Evolutionary conservation across 2,797 vertebrate genomes (phyloP).

Genomic region (Smutsia gigantea): DNA sequence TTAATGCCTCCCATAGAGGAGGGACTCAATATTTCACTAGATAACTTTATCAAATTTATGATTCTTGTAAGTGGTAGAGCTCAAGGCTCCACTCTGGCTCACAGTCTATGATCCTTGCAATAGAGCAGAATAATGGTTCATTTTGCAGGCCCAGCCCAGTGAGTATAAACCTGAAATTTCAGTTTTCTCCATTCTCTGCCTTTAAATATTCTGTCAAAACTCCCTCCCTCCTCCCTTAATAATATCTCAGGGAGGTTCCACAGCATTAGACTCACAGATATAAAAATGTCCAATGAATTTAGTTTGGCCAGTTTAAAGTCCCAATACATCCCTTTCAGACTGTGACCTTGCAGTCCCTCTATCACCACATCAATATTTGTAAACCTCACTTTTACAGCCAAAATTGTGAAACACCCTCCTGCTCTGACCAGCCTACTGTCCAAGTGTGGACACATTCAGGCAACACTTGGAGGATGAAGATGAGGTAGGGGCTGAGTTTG

Average conservation of each 20-base stretch:
- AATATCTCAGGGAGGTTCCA: neutral
- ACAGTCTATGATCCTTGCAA: neutral
- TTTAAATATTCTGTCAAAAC: slow-evolving; percentile 55
- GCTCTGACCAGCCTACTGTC: neutral
- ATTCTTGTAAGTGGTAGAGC: neutral
- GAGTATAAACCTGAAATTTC: neutral
- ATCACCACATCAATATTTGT: neutral
- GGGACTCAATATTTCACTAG: neutral
- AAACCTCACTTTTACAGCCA: neutral
- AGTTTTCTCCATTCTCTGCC: neutral
- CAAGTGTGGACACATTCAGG: neutral
- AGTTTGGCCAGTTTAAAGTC: neutral
- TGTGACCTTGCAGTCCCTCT: neutral
- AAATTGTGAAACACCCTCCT: neutral
- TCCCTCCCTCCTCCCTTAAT: neutral
- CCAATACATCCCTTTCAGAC: neutral
- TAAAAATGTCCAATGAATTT: slow-evolving; percentile 51
- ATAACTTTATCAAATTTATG: slow-evolving; percentile 40
- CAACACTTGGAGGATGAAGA: neutral
- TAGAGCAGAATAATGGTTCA: neutral
- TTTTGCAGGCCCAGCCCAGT: neutral
- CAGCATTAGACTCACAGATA: neutral
- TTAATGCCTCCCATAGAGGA: neutral
- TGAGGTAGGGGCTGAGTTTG: neutral
- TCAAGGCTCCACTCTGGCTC: neutral